Evolutionary conservation across 2,113 vertebrate species (phyloP).

Genomic region (Montifringilla adamsi): DNA sequence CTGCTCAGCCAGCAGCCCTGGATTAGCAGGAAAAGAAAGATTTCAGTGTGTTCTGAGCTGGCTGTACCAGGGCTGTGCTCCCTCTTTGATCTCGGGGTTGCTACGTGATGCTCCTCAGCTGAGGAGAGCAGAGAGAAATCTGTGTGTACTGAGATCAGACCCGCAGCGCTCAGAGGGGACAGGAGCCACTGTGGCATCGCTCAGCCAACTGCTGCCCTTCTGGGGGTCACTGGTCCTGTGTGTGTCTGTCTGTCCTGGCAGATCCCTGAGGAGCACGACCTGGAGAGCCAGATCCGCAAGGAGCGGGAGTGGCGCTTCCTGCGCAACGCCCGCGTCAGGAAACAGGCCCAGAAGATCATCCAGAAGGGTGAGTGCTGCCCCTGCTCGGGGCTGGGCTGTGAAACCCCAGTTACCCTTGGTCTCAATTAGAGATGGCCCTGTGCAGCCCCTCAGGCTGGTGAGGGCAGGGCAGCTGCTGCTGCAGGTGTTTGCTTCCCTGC

Average conservation of each 20-base stretch:
- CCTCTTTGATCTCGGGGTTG: neutral
- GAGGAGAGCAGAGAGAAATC: neutral
- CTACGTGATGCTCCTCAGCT: neutral
- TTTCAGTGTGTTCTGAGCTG: neutral
- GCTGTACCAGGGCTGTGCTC: neutral
- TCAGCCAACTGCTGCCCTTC: rapidly evolving
- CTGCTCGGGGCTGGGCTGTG: rapidly evolving
- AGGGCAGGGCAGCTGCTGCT: neutral
- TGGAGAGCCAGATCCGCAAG: conserved; percentile 93
- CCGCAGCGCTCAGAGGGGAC: rapidly evolving
- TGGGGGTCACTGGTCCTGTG: neutral
- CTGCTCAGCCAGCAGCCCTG: neutral
- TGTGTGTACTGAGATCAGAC: rapidly evolving
- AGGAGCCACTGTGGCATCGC: neutral
- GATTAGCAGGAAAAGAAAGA: neutral
- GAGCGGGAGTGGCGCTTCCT: conserved; percentile 96
- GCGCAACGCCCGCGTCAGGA: conserved; percentile 85
- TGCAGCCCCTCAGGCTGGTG: neutral
- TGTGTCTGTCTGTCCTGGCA: neutral
- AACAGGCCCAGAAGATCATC: conserved; percentile 86
- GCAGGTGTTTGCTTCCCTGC: neutral
- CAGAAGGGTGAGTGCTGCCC: conserved; percentile 81
- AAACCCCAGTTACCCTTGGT: rapidly evolving
- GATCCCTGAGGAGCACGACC: conserved; percentile 94
- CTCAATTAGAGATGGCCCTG: rapidly evolving